Base-by-base conservation (phyloP, 2,113 vertebrate species). In the Eublepharis macularius region DNA sequence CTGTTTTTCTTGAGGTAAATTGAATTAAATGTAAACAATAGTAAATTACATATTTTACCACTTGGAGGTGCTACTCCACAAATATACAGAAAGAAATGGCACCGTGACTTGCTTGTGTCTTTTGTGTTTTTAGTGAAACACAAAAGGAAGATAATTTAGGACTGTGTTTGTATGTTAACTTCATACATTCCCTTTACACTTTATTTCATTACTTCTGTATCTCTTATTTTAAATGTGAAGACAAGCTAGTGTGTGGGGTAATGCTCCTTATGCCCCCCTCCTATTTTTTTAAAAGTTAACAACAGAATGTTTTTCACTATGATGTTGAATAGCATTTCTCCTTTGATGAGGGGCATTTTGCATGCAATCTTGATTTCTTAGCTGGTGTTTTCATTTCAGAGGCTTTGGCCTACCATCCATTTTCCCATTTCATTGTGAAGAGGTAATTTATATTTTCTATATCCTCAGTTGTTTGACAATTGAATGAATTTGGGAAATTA, bases 21-120 rank as follows among this genome's bases (percentile, higher is more conserved):
- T 17, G 76, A 70, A 43, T 4, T 29, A n/a, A 14, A 11, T 36
- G 29, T n/a, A 84, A 76, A 36, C 29, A 45, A 34, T 12, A 75
- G 60, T 9, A 34, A 80, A 39, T 36, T 32, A 47, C 32, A 9
- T 19, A 10, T 85, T 60, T 69, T 2, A 32, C 84, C 84, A 73
- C 76, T 13, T 80, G 84, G 76, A 47, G 84, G 68, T 45, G 84
- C 84, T 80, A 74, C 69, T 63, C 60, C n/a, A 80, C 68, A 86
- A 41, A 85, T 73, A 36, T 70, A 72, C 19, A 36, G 32, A 47
- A 49, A 19, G 17, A 49, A 81, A 69, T 14, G 26, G 36, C n/a
- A 68, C 41, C 8, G 9, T 45, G 12, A 3, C 36, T 29, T 39
- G 13, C 41, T 8, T 69, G 2, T 57, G 36, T 24, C 41, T 8